These are phyloP conservation scores for Smittia sp. DNA, from an alignment of 2,888 invertebrate species.

Conservation along the genomic window DNA sequence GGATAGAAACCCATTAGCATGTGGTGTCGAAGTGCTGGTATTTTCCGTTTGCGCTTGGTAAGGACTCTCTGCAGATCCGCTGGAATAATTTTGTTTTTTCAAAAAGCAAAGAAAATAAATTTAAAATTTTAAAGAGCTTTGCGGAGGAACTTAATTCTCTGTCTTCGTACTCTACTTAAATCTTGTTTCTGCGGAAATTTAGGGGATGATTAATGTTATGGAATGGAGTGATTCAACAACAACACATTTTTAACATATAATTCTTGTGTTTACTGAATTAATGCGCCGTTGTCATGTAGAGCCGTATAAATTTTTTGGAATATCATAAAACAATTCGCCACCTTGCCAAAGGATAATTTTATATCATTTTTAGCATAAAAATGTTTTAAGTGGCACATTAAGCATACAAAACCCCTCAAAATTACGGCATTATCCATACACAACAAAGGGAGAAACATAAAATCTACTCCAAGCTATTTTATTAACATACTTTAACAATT, in stretches of 20 bases:
- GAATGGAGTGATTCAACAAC: constrained; percentile 34
- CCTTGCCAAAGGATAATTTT: constrained; percentile 41
- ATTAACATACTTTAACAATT: constrained; percentile 40
- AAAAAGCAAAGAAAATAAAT: constrained; percentile 2
- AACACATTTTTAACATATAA: constrained; percentile 41
- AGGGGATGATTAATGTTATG: constrained; percentile 36
- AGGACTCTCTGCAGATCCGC: constrained; percentile 29
- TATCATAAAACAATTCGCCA: constrained; percentile 41
- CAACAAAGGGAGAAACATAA: constrained; percentile 38
- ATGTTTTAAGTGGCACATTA: constrained; percentile 41
- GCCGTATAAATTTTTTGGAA: constrained; percentile 31
- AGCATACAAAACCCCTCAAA: constrained; percentile 40
- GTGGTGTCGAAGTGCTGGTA: constrained; percentile 46
- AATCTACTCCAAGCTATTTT: constrained; percentile 41
- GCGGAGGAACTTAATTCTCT: constrained; percentile 12
- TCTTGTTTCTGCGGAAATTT: constrained; percentile 17
- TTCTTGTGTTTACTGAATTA: constrained; percentile 39
- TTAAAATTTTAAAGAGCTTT: constrained; percentile 18
- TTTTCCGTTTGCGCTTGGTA: constrained; percentile 36
- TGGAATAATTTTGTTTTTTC: not conserved
- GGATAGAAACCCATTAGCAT: constrained; percentile 55
- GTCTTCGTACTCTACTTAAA: constrained; percentile 17
- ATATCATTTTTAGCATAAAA: constrained; percentile 40
- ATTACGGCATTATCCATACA: constrained; percentile 40
- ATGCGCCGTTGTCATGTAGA: constrained; percentile 41